Evolutionary conservation across 1,140 invertebrate genomes (phyloP), one percentile per base, ranked within the genome.

Genomic region (Homarus americanus): DNA sequence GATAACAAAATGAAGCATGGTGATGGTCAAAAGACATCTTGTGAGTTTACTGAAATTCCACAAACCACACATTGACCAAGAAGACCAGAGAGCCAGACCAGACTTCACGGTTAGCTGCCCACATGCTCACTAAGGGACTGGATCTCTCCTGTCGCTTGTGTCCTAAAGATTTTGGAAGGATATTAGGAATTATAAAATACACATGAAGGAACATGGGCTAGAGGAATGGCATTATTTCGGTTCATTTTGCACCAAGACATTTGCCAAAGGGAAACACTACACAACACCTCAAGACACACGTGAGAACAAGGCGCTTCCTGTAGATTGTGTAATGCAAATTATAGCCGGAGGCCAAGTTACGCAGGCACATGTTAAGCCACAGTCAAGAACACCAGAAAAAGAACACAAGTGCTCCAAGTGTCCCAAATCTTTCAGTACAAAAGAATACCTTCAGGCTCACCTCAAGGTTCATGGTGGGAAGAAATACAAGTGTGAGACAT

Each of bases 121-220:
- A 87, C 82, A 92, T 91, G 84, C 49, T 92, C 32, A 83, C 41
- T 20, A 92, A 87, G 49, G 90, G 88, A 20, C 40, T 91, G 20
- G 87, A 92, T 82, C 72, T 91, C 15, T 69, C 80, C 1, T 92
- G 92, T 20, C 88, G 85, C 28, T 32, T 92, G 3, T 92, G 92
- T 58, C 66, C 78, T 17, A 87, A 86, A 41, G 79, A 91, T 34
- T 92, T 92, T 91, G 92, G 88, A 90, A 91, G 34, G 85, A 91
- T 58, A 87, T 91, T 4, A 87, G 49, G 5, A 87, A 78, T 36
- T 92, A 91, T 69, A 91, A 91, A 87, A 82, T 53, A 36, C 92
- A 92, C 40, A 92, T 92, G 92, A 92, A 91, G 58, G 87, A 84
- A 79, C 92, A 92, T 72, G 88, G 88, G 1, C 24, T 82, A 28